A percentile compares a stretch with the other conserved stretches of the same genome.
Conservation (phyloP, 2,797 vertebrate genomes). For the Echiichthys vipera region DNA sequence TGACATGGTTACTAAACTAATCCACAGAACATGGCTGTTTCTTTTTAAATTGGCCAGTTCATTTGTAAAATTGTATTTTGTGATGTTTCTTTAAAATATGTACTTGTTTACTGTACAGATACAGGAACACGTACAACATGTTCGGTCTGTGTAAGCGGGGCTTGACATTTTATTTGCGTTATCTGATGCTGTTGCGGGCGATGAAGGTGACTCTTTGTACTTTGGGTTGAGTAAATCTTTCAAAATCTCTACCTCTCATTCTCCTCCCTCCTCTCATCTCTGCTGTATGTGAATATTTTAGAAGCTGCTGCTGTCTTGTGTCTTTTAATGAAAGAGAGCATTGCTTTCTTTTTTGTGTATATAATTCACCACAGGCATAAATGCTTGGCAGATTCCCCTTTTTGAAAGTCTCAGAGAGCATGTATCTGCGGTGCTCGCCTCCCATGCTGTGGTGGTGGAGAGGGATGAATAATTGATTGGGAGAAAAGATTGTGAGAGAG, state of each 20-base stretch:
- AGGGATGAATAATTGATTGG: conserved; percentile 73
- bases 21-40: not conserved
- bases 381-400: conserved; percentile 19
- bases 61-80: not conserved
- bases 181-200: conserved; percentile 12
- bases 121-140: not conserved
- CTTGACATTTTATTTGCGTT: conserved; percentile 3
- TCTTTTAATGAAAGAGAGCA: conserved; percentile 40
- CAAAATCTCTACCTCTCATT: conserved; percentile 12
- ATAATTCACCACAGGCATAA: conserved; percentile 39
- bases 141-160: not conserved
- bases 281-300: conserved; percentile 41
- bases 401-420: conserved; percentile 13
- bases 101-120: not conserved
- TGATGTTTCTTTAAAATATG: not conserved
- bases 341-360: conserved; percentile 28
- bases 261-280: conserved; percentile 17
- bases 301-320: conserved; percentile 19
- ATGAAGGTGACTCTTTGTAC: conserved; percentile 8
- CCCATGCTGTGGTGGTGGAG: conserved; percentile 54
- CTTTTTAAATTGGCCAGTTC: not conserved
- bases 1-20: not conserved
- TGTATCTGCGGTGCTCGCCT: conserved; percentile 24
- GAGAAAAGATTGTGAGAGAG: conserved; percentile 39
- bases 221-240: conserved; percentile 24